These are phyloP conservation scores for Schrankia costaestrigalis DNA, from an alignment of 2,888 invertebrate species.

Conservation along the genomic window DNA sequence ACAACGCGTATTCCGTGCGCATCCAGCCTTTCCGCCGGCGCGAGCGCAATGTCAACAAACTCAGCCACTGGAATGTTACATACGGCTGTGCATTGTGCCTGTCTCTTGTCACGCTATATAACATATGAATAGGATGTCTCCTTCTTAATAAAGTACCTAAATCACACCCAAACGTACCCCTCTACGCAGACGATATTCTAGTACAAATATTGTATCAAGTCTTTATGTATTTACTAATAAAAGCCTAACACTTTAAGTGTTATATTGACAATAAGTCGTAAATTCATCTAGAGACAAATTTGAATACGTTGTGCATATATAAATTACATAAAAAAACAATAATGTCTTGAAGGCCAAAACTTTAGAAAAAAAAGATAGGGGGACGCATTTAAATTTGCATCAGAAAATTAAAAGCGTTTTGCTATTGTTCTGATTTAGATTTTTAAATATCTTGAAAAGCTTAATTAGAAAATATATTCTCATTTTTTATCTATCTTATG, in stretches of 20 bases:
- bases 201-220: slow-evolving; percentile 5
- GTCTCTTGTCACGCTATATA: slow-evolving; percentile 19
- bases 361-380: slow-evolving; percentile 4
- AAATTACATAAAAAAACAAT: slow-evolving; percentile 5
- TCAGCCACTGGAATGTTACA: slow-evolving; percentile 33
- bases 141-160: slow-evolving; percentile 15
- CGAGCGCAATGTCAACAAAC: slow-evolving; percentile 42
- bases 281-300: slow-evolving; percentile 7
- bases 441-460: not conserved
- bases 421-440: slow-evolving; percentile 5
- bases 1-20: slow-evolving; percentile 57
- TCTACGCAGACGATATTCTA: slow-evolving; percentile 4
- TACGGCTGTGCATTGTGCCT: slow-evolving; percentile 17
- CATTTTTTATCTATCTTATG: too few species aligned
- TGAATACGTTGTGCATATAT: slow-evolving; percentile 9
- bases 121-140: slow-evolving; percentile 29
- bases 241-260: slow-evolving; percentile 22
- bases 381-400: slow-evolving; percentile 1
- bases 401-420: slow-evolving; percentile 16
- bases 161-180: not conserved
- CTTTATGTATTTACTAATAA: slow-evolving; percentile 14
- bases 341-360: slow-evolving; percentile 3
- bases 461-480: too few species aligned
- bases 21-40: slow-evolving; percentile 56
- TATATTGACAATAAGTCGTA: slow-evolving; percentile 6